Conservation (phyloP, 1,140 invertebrate genomes). For the Maconellicoccus hirsutus region DNA sequence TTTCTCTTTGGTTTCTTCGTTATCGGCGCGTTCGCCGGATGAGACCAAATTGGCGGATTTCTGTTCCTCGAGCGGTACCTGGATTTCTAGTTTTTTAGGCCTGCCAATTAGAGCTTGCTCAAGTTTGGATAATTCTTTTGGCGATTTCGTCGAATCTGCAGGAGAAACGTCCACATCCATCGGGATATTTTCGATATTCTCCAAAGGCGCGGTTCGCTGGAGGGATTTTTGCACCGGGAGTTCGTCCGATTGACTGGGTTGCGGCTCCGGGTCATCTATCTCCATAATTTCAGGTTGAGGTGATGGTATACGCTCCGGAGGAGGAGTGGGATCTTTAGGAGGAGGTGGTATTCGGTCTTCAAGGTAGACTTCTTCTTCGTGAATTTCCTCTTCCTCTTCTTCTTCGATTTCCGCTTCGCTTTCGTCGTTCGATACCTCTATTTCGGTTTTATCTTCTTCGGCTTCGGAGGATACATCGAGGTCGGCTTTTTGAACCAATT, state of each 20-base stretch:
- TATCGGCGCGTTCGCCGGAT: not conserved
- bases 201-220: no score
- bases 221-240: no score
- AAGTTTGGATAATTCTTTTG: not conserved
- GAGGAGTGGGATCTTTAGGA: not conserved
- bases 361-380: not conserved
- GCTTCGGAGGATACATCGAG: no score
- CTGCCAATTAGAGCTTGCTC: not conserved
- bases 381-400: not conserved
- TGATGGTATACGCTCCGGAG: not conserved
- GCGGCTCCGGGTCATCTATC: not conserved
- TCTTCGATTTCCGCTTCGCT: not conserved
- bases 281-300: not conserved
- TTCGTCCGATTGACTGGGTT: no score
- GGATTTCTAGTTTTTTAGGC: not conserved
- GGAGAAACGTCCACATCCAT: not conserved
- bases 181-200: not conserved
- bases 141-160: no score
- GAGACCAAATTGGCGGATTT: not conserved
- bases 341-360: not conserved
- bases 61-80: not conserved
- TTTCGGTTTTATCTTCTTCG: not conserved
- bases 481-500: no score
- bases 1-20: not conserved
- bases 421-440: not conserved